Percentiles rank a stretch among this genome's conserved stretches.
These are phyloP conservation scores for Heteromormyrus szaboi DNA, from an alignment of 2,797 vertebrate genomes.

Conservation along the genomic window DNA sequence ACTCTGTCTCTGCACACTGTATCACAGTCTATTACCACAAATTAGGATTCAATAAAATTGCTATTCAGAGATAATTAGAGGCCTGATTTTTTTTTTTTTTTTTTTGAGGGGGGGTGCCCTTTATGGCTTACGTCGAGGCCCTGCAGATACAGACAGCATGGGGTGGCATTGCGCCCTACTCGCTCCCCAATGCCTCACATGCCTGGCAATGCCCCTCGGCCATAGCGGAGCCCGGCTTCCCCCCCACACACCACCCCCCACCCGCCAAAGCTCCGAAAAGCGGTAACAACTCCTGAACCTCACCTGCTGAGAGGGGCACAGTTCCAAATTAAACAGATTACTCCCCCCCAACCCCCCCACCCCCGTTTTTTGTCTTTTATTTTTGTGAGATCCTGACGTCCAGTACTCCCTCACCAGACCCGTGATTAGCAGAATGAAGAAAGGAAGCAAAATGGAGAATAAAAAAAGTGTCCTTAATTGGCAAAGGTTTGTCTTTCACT, in stretches of 20 bases:
- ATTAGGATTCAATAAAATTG: slow-evolving; percentile 82
- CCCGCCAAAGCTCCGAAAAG: slow-evolving; percentile 48
- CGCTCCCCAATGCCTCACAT: slow-evolving; percentile 30
- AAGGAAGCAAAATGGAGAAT: slow-evolving; percentile 21
- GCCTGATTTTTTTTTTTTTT: slow-evolving; percentile 63
- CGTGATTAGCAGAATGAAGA: slow-evolving; percentile 61
- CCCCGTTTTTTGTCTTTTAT: slow-evolving; percentile 25
- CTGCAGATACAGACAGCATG: background rate
- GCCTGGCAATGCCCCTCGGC: slow-evolving; percentile 29
- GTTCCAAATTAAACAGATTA: slow-evolving; percentile 77
- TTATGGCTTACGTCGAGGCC: slow-evolving; percentile 55
- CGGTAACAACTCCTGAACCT: slow-evolving; percentile 57
- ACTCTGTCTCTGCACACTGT: slow-evolving; percentile 46
- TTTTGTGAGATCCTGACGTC: slow-evolving; percentile 51
- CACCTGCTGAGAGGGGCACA: slow-evolving; percentile 74
- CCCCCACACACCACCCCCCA: slow-evolving; percentile 33
- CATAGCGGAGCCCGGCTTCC: slow-evolving; percentile 39
- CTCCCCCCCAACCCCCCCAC: slow-evolving; percentile 44
- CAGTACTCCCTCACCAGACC: slow-evolving; percentile 65
- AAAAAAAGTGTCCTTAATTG: slow-evolving; percentile 64
- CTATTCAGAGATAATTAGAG: slow-evolving; percentile 85
- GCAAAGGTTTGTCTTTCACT: slow-evolving; percentile 75
- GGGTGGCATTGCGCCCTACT: background rate
- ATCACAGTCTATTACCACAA: slow-evolving; percentile 82
- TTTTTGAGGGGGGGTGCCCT: slow-evolving; percentile 43